A percentile compares a stretch with the other conserved stretches of the same genome.
phyloP scores from a whole-genome alignment of 2,888 invertebrate genomes.

The Lypha dubia region DNA sequence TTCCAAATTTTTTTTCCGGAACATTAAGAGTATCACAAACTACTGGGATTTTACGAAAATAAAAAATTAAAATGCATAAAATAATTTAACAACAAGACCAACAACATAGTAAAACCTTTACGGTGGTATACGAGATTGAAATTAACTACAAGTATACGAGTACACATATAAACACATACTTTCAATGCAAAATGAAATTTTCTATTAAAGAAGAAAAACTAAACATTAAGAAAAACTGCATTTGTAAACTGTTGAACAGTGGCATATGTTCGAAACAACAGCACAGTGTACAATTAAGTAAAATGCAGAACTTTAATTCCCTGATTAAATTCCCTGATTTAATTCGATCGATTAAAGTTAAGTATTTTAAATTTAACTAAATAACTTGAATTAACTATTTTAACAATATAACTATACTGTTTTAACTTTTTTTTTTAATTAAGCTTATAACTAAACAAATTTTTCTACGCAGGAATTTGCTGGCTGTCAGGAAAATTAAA shows the following conservation, averaged over 20 bases:
- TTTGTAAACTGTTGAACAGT: constrained; percentile 9
- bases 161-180: not conserved
- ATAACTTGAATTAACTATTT: no score
- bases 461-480: no score
- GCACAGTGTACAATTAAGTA: not conserved
- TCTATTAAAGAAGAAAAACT: not conserved
- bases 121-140: not conserved
- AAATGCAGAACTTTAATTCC: no score
- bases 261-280: not conserved
- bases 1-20: not conserved
- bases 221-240: no score
- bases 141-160: not conserved
- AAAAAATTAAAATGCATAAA: constrained; percentile 33
- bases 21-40: not conserved
- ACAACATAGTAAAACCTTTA: constrained; percentile 19
- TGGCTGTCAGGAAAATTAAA: no score
- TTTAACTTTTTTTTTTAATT: no score
- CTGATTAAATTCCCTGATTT: no score
- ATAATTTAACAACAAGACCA: constrained; percentile 32
- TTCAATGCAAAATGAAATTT: constrained; percentile 14
- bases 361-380: no score
- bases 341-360: no score
- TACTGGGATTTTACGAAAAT: not conserved
- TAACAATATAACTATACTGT: no score
- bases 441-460: no score